Conservation (phyloP, 1,140 invertebrate genomes). For the Euglossa dilemma region DNA sequence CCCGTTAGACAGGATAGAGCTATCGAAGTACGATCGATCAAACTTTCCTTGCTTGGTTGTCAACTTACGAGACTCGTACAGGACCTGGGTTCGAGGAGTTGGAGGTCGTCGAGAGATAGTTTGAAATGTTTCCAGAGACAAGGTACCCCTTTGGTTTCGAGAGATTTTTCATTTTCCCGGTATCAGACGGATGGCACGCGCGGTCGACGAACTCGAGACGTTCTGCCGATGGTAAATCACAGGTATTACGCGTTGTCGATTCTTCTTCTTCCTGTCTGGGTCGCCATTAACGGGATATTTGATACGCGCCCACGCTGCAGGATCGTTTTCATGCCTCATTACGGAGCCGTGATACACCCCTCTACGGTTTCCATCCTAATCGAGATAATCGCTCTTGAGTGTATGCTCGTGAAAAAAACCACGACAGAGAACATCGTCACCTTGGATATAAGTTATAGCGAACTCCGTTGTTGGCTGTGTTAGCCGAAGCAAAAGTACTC, state of each 20-base stretch:
- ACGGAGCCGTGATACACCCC: constrained; percentile 12
- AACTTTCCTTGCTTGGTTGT: too few relatives aligned
- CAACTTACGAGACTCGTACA: too few relatives aligned
- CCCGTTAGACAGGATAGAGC: too few relatives aligned
- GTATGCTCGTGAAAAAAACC: neutral
- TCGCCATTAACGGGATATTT: constrained; percentile 57
- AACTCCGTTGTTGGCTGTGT: too few relatives aligned
- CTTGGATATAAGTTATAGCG: neutral
- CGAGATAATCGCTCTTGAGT: constrained; percentile 13
- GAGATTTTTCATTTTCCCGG: neutral
- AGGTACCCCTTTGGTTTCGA: neutral
- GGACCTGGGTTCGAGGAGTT: too few relatives aligned
- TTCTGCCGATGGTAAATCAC: constrained; percentile 45
- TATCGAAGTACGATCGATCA: too few relatives aligned
- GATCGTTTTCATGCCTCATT: constrained; percentile 59
- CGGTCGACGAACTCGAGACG: constrained; percentile 50
- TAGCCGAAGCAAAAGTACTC: too few relatives aligned
- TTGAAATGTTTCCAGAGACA: too few relatives aligned
- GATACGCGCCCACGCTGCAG: constrained; percentile 38
- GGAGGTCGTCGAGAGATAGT: too few relatives aligned
- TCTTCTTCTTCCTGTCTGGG: constrained; percentile 22
- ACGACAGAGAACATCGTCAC: neutral
- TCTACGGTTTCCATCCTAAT: constrained; percentile 17
- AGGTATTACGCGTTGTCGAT: constrained; percentile 49
- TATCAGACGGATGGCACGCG: neutral